A percentile compares a stretch with the other conserved stretches of the same genome.
phyloP scores from a whole-genome alignment of 2,113 vertebrate species.

The Clupea harengus region DNA sequence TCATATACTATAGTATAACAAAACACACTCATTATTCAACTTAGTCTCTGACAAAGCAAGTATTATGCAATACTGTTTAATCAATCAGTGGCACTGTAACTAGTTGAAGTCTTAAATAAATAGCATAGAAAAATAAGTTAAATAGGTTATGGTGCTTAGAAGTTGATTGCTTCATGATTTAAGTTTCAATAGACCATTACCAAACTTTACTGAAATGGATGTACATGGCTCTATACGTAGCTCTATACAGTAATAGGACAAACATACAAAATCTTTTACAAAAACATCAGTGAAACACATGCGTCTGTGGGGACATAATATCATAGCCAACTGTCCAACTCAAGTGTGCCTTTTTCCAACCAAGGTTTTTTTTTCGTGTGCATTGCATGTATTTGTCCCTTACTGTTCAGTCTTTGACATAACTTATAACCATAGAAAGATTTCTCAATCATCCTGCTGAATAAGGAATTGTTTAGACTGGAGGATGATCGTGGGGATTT shows the following conservation, averaged over 20 bases:
- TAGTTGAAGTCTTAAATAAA: not conserved
- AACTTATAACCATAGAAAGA: too few relatives aligned
- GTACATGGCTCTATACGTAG: not conserved
- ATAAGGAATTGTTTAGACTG: not conserved
- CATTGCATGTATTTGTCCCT: not conserved
- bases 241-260: not conserved
- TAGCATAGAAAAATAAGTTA: not conserved
- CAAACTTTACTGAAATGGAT: not conserved
- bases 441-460: not conserved
- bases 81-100: not conserved
- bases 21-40: not conserved
- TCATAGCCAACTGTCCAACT: too few relatives aligned
- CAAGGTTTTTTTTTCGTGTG: not conserved
- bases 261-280: not conserved
- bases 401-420: not conserved
- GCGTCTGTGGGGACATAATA: not conserved
- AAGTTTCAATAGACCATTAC: not conserved
- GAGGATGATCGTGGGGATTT: not conserved
- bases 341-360: not conserved
- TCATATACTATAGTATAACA: not conserved
- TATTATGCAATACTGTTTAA: not conserved
- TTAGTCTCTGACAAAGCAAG: not conserved
- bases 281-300: not conserved
- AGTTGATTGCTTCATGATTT: not conserved
- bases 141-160: not conserved